Conservation (phyloP, 2,888 invertebrate genomes). For the Lasioglossum oenotherae region DNA sequence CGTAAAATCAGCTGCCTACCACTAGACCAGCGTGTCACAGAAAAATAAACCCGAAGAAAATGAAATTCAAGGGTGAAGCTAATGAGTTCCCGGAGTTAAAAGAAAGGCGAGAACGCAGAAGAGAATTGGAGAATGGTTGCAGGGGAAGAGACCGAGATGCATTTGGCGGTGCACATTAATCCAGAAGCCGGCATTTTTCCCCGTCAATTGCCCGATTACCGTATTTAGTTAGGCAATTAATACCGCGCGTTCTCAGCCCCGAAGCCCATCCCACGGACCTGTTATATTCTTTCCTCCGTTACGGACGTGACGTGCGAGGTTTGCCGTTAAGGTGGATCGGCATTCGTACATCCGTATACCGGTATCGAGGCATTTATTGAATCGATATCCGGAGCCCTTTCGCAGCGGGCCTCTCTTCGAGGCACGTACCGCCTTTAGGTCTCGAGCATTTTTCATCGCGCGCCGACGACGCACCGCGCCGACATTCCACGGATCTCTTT, state of each 20-base stretch:
- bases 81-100: not conserved
- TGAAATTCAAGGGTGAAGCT: not conserved
- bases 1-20: too few relatives aligned
- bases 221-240: conserved; percentile 73
- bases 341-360: conserved; percentile 48
- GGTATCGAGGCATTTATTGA: conserved; percentile 73
- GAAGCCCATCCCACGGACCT: conserved; percentile 23
- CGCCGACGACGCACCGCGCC: conserved; percentile 69
- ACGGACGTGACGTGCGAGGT: conserved; percentile 27
- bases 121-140: not conserved
- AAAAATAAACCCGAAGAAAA: too few relatives aligned
- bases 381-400: conserved; percentile 77
- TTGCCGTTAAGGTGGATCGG: conserved; percentile 27
- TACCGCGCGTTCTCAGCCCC: conserved; percentile 60
- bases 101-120: not conserved
- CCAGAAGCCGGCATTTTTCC: conserved; percentile 44
- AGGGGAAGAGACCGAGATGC: not conserved
- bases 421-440: conserved; percentile 74
- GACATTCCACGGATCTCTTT: conserved; percentile 64
- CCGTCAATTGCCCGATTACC: conserved; percentile 54
- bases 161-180: conserved; percentile 27
- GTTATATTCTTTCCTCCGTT: conserved; percentile 31
- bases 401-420: conserved; percentile 73
- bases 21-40: too few relatives aligned
- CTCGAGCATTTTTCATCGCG: conserved; percentile 76